Base-by-base conservation (phyloP, 2,888 invertebrate genomes). In the Punctoribates punctum region DNA sequence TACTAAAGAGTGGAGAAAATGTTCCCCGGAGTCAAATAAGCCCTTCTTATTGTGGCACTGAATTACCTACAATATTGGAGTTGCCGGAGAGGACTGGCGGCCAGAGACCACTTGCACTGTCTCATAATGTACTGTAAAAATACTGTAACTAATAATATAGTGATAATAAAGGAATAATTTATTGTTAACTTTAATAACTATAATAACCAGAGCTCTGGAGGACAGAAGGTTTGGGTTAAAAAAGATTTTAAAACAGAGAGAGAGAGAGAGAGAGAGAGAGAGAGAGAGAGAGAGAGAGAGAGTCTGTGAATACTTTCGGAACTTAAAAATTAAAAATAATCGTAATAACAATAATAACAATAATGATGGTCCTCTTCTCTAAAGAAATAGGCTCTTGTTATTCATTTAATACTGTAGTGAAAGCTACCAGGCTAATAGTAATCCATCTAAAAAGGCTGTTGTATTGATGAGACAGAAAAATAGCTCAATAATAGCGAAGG, bases 121-220 rank as follows among this genome's bases (percentile, higher is more conserved):
- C 34, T n/a, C n/a, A 54, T 54, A 54, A 20, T 20, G 20, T 20
- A 54, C n/a, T 54, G 3, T 17, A 20, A 54, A 54, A 54, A 20
- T 20, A 54, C 54, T 48, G 48, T 34, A 54, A 20, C 54, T 54
- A 54, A 54, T 54, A 54, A 54, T 54, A 54, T 54, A 54, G 54
- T 54, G 54, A 54, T 54, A 54, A 54, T 54, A 48, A 54, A 54
- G 20, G 54, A n/a, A 54, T 54, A 54, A 54, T 54, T 54, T 54
- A 54, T 54, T 20, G 54, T 54, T 54, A 54, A 54, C n/a, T 54
- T n/a, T 54, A 54, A 54, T 54, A 17, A 54, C 54, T 54, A 54
- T 54, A 54, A 54, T 54, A 54, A 54, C 20, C n/a, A 54, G 34
- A 34, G 34, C 34, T 34, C 34, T 34, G 34, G 4, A 34, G 8